Evolutionary conservation across 1,140 invertebrate species (phyloP), one percentile per base, ranked within the genome.

Genomic region (Prorops nasuta): DNA sequence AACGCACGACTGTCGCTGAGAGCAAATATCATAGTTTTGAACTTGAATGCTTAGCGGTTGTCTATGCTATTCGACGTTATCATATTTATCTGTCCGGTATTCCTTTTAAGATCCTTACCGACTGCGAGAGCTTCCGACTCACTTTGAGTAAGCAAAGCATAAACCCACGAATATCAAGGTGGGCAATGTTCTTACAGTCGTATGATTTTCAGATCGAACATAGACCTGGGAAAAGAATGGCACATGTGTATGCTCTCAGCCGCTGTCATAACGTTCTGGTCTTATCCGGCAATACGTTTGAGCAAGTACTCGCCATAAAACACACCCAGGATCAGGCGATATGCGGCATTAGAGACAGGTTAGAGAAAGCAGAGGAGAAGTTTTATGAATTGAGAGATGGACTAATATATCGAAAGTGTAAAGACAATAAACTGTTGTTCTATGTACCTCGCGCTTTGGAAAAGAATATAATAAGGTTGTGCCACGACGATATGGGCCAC

Each of bases 31-130:
- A 51, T 6, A 74, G 66, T 44, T 79, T 76, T 44, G 72, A 83
- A 56, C 53, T 78, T 38, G 78, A 83, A 64, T 69, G 70, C 16
- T 55, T 82, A 36, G 77, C 79, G 1, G 71, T 82, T 16, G 18
- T 38, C 14, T 19, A 38, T 17, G 14, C 36, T 14, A 4, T 19
- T 16, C 10, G 10, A 38, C 36, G 24, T 7, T 28, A 7, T 28
- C 6, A 12, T 7, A 28, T 28, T 7, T 28, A 28, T 28, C 12
- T 28, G 12, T 12, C 6, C 12, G 24, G 24, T 28, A 28, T 28
- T 28, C 24, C 24, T 28, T 28, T 28, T 28, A 38, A 38, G 18
- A 38, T 38, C 10, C 3, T 38, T 16, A 38, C 36, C 3, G 36
- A 38, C 10, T 38, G 36, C n/a, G n/a, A n/a, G n/a, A n/a, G n/a